These are phyloP conservation scores for Chionomys nivalis DNA, from an alignment of 2,113 vertebrate genomes.

Conservation along the genomic window DNA sequence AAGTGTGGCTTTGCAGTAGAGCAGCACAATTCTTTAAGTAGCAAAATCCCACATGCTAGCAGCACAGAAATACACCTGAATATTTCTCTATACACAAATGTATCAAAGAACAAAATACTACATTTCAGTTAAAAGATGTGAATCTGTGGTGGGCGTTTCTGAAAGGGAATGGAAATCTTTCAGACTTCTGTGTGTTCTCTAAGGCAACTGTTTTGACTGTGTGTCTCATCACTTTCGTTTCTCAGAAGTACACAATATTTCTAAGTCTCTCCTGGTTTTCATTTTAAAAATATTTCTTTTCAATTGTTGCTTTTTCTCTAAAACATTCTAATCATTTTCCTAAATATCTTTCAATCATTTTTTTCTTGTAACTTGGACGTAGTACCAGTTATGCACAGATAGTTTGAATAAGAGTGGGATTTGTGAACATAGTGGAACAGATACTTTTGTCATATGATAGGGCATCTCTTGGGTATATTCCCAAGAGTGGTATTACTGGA, in stretches of 20 bases:
- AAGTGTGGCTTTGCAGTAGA: not conserved
- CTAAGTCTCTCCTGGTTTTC: not conserved
- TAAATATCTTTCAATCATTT: not conserved
- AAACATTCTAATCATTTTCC: not conserved
- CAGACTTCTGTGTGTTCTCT: not conserved
- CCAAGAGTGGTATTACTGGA: too few species aligned
- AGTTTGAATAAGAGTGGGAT: not conserved
- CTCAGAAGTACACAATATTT: not conserved
- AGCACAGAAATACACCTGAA: not conserved
- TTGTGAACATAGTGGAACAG: too few species aligned
- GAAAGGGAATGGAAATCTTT: not conserved
- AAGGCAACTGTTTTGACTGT: not conserved
- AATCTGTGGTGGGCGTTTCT: not conserved
- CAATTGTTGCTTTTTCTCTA: not conserved
- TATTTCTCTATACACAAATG: not conserved
- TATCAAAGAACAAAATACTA: not conserved
- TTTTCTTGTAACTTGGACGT: not conserved
- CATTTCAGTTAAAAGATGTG: not conserved
- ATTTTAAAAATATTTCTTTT: not conserved
- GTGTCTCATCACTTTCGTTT: not conserved
- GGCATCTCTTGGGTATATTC: too few species aligned
- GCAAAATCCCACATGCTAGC: not conserved
- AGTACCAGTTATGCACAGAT: not conserved
- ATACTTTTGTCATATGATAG: too few species aligned
- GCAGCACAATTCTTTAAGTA: not conserved